Base-by-base conservation (phyloP, 2,113 vertebrate genomes). In the Pseudorhombus dupliciocellatus region DNA sequence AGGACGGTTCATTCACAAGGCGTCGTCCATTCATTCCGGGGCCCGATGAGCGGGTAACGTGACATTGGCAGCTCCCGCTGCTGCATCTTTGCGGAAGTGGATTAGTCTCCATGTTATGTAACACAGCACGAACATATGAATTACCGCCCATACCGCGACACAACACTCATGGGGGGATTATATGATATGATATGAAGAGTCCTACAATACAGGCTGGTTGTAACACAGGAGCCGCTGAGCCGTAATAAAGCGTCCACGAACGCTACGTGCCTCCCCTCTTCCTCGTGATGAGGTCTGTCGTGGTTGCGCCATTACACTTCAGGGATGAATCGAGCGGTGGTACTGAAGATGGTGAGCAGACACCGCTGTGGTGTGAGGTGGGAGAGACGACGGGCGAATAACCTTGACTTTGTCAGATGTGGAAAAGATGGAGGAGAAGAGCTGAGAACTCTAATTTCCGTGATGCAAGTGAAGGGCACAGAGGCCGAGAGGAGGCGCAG, bases 81-180 rank as follows among this genome's bases (percentile, higher is more conserved):
- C 75, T 80, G 81, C 86, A 88, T 90, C 89, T 81, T 84, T 90
- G 83, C 87, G 84, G 85, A 88, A 90, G 88, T 89, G 73, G 85
- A 77, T 84, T 75, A 78, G 72, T 50, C 66, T 79, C 79, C 84
- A 48, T 78, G 70, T 91, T 90, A 86, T 24, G 60, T 80, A 88
- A 88, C 62, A 31, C 10, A 9, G 12, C 26, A 37, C 3, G 28
- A 7, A 51, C 40, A 55, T 31, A 12, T n/a, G 12, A 21, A n/a
- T 31, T 1, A 16, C 42, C 42, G 42, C 42, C 4, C 16, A 10
- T 44, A 18, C 12, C 42, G 16, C 42, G 4, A 44, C 16, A 16
- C 4, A 44, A 44, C 9, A 18, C 42, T 18, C 4, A 20, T 1
- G 42, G 18, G 16, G 1, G 7, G 16, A 46, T 4, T 20, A 6